Evolutionary conservation across 2,888 invertebrate species (phyloP).

Genomic region (Sylvicola fuscatus): DNA sequence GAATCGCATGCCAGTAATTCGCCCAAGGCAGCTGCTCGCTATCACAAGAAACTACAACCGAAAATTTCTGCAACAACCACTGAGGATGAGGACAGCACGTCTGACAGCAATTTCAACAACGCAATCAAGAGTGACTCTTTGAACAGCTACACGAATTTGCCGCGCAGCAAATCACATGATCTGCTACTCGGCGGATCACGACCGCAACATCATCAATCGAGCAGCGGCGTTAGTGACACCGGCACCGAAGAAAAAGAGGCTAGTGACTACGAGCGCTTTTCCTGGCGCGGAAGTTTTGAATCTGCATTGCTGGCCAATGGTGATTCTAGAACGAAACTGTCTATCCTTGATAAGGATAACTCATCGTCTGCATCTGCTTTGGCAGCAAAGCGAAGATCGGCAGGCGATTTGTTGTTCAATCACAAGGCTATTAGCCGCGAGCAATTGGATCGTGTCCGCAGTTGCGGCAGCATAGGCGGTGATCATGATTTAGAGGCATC

Average conservation of each 20-base stretch:
- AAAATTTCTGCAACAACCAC: slow-evolving; percentile 30
- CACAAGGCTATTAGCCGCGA: slow-evolving; percentile 60
- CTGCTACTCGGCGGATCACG: slow-evolving; percentile 41
- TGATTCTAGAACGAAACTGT: slow-evolving; percentile 61
- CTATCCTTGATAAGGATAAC: slow-evolving; percentile 40
- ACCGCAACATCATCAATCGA: slow-evolving; percentile 26
- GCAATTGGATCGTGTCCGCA: slow-evolving; percentile 48
- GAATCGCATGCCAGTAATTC: slow-evolving; percentile 38
- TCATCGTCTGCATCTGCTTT: slow-evolving; percentile 41
- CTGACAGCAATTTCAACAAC: slow-evolving; percentile 31
- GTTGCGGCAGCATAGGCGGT: slow-evolving; percentile 70
- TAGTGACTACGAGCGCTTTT: slow-evolving; percentile 75
- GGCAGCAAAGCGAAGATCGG: slow-evolving; percentile 60
- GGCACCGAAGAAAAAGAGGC: slow-evolving; percentile 44
- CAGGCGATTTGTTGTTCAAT: slow-evolving; percentile 62
- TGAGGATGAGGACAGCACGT: slow-evolving; percentile 33
- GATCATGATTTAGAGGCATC: slow-evolving; percentile 23
- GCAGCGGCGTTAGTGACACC: slow-evolving; percentile 30
- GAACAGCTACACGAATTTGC: slow-evolving; percentile 32
- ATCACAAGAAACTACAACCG: slow-evolving; percentile 32
- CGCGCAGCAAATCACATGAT: slow-evolving; percentile 67
- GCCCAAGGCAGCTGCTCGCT: slow-evolving; percentile 30
- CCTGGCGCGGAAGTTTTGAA: slow-evolving; percentile 84
- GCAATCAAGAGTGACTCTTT: slow-evolving; percentile 13
- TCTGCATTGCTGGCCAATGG: slow-evolving; percentile 68